Evolutionary conservation across 1,140 invertebrate genomes (phyloP).

Genomic region (Ips nitidus): DNA sequence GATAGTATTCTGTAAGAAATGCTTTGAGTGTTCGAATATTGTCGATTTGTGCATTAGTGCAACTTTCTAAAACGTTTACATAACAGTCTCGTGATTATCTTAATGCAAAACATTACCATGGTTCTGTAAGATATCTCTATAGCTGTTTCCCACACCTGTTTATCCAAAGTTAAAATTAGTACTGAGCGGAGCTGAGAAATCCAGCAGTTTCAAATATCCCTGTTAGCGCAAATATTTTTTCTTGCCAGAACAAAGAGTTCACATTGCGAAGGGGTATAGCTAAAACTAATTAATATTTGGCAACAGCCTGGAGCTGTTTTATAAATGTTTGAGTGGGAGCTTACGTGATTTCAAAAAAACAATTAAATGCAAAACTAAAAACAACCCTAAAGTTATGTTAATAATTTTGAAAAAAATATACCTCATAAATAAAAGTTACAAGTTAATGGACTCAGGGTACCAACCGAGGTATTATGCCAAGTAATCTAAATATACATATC

Average conservation of each 20-base stretch:
- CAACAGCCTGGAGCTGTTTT: too few species aligned
- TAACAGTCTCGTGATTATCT: neutral
- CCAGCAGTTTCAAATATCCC: conserved; percentile 7
- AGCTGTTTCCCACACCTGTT: conserved; percentile 18
- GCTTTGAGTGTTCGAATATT: too few species aligned
- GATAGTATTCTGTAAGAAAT: too few species aligned
- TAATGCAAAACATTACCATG: neutral
- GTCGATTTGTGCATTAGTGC: too few species aligned
- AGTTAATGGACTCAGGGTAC: neutral
- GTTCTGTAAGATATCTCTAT: neutral
- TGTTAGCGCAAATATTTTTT: conserved; percentile 15
- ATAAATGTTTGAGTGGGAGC: too few species aligned
- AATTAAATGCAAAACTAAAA: too few species aligned
- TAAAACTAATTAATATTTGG: neutral
- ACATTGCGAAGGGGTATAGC: neutral
- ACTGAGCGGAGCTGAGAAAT: conserved; percentile 1
- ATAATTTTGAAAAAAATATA: too few species aligned
- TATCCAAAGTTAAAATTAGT: conserved; percentile 19
- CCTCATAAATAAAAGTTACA: too few species aligned
- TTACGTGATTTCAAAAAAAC: too few species aligned
- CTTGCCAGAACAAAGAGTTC: conserved; percentile 5
- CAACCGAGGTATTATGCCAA: neutral
- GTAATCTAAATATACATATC: conserved; percentile 8
- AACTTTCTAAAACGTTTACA: too few species aligned
- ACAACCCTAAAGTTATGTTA: too few species aligned